Conservation (phyloP, 2,888 invertebrate species). For the Torymus texanus region DNA sequence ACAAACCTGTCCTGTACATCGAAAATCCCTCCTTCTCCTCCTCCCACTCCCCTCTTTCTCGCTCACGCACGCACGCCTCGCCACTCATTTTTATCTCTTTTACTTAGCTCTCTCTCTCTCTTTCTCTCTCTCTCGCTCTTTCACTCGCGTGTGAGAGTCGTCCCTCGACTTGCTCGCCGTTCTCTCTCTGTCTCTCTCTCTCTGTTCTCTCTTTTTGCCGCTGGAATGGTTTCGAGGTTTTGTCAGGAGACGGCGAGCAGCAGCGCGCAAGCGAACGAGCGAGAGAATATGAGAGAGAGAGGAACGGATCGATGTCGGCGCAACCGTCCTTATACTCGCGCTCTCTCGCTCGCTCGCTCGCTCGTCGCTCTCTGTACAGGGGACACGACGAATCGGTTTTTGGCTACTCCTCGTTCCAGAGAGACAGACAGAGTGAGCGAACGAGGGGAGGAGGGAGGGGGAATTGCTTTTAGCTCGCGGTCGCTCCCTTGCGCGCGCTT, state of each 20-base stretch:
- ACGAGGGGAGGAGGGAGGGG: conserved; percentile 9
- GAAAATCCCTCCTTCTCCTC: not conserved
- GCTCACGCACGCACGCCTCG: too few species aligned
- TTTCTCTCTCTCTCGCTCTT: not conserved
- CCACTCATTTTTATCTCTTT: conserved; percentile 1
- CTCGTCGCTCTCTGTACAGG: conserved; percentile 24
- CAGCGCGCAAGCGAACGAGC: conserved; percentile 54
- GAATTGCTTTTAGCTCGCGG: conserved; percentile 41
- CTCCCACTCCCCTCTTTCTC: not conserved
- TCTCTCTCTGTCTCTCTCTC: conserved; percentile 23
- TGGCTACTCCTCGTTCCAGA: conserved; percentile 48
- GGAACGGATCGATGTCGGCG: conserved; percentile 56
- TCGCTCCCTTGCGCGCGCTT: conserved; percentile 27
- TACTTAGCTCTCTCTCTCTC: conserved; percentile 9
- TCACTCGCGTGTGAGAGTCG: too few species aligned
- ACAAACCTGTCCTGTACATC: too few species aligned
- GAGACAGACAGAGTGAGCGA: conserved; percentile 23
- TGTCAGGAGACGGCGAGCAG: conserved; percentile 56
- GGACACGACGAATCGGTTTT: conserved; percentile 52
- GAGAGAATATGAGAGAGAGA: conserved; percentile 54
- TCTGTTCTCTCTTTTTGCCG: conserved; percentile 31
- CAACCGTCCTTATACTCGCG: conserved; percentile 46
- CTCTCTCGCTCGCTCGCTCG: not conserved
- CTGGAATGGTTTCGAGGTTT: conserved; percentile 50
- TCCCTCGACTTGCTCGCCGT: not conserved